Percentiles rank a stretch among this genome's conserved stretches.
phyloP scores from a whole-genome alignment of 2,113 vertebrate species.

The Eubucco bourcierii region DNA sequence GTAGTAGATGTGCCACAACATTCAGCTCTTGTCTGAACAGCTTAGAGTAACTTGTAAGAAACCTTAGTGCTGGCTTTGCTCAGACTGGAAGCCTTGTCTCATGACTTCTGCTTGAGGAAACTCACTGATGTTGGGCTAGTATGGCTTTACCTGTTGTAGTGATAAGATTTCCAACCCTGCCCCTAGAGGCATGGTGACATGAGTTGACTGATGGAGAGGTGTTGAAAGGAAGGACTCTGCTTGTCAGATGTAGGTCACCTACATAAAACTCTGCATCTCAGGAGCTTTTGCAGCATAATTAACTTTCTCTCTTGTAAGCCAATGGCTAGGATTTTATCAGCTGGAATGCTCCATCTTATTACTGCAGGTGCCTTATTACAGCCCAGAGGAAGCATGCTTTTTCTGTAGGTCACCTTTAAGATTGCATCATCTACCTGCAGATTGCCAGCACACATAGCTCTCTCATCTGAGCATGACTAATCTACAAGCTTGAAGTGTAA shows the following conservation, averaged over 20 bases:
- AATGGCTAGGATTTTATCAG: slow-evolving; percentile 1
- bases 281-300: slow-evolving; percentile 41
- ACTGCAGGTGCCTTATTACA: slow-evolving; percentile 10
- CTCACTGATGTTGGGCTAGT: background rate
- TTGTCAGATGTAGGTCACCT: slow-evolving; percentile 45
- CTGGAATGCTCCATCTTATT: background rate
- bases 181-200: background rate
- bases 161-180: background rate
- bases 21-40: background rate
- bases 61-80: background rate
- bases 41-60: background rate
- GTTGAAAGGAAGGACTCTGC: background rate
- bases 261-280: slow-evolving; percentile 14
- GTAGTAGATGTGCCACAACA: background rate
- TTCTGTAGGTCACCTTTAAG: slow-evolving; percentile 67
- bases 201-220: background rate
- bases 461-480: slow-evolving; percentile 59
- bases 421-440: slow-evolving; percentile 65
- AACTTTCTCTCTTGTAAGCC: slow-evolving; percentile 16
- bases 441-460: slow-evolving; percentile 30
- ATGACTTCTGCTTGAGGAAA: background rate
- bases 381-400: background rate
- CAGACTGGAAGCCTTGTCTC: background rate
- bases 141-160: background rate
- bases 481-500: background rate